phyloP scores from a whole-genome alignment of 2,797 vertebrate genomes.

The Thamnophis elegans region DNA sequence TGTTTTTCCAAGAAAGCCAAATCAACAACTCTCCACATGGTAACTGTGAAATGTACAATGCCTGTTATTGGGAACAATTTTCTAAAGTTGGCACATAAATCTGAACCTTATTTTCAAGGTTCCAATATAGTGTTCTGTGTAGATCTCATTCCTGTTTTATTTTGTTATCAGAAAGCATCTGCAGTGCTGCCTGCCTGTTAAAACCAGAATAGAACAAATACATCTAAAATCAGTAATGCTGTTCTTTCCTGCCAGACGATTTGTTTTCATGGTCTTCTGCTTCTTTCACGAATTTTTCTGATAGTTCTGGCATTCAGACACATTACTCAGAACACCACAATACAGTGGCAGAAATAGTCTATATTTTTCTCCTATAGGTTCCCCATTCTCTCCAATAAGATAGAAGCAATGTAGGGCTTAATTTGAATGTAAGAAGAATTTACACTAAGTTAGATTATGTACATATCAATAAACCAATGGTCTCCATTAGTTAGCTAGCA shows the following conservation, averaged over 20 bases:
- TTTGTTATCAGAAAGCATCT: conserved; percentile 72
- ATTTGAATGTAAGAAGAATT: background rate
- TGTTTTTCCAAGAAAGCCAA: conserved; percentile 72
- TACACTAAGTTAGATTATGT: background rate
- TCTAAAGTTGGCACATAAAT: conserved; percentile 73
- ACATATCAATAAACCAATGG: background rate
- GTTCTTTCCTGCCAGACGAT: conserved; percentile 67
- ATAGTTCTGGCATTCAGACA: conserved; percentile 70
- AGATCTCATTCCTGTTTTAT: conserved; percentile 61
- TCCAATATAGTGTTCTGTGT: conserved; percentile 68
- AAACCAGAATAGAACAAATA: conserved; percentile 70
- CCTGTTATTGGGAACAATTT: conserved; percentile 72
- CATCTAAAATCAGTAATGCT: conserved; percentile 68
- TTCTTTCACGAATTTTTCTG: conserved; percentile 59
- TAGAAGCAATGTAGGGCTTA: background rate
- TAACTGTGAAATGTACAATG: conserved; percentile 75
- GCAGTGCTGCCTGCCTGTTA: conserved; percentile 65
- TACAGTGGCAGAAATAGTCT: conserved; percentile 64
- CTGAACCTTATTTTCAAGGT: conserved; percentile 70
- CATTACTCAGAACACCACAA: conserved; percentile 63
- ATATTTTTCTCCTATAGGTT: conserved; percentile 54
- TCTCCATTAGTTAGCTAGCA: background rate
- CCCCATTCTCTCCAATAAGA: conserved; percentile 27
- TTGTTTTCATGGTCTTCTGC: conserved; percentile 70
- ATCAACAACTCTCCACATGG: conserved; percentile 74